Percentiles rank a stretch among this genome's conserved stretches.
Conservation (phyloP, 2,888 invertebrate species). For the Plusia festucae region DNA sequence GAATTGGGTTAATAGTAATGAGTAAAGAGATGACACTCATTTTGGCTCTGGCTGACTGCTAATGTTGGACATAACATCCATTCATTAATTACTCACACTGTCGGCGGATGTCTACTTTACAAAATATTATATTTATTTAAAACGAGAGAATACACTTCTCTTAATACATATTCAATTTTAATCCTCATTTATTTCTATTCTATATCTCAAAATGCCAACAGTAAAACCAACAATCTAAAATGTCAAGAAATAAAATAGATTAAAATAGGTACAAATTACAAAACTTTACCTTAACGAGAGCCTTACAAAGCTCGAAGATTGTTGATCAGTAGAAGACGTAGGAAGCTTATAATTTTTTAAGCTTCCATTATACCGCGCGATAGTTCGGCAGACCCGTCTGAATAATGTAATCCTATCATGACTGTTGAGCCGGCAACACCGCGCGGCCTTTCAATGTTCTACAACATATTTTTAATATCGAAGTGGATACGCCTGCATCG, state of each 20-base stretch:
- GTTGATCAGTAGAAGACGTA: slow-evolving; percentile 24
- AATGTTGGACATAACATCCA: background rate
- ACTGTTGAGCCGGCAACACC: slow-evolving; percentile 30
- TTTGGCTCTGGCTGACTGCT: slow-evolving; percentile 23
- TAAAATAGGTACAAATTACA: background rate
- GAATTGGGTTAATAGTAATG: slow-evolving; percentile 18
- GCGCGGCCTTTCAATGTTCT: slow-evolving; percentile 46
- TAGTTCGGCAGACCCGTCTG: slow-evolving; percentile 52
- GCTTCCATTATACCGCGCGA: slow-evolving; percentile 42
- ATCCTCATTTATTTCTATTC: too few relatives aligned
- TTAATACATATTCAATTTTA: too few relatives aligned
- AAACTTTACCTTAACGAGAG: slow-evolving; percentile 9
- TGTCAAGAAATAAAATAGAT: background rate
- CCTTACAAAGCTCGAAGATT: background rate
- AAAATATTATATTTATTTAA: background rate
- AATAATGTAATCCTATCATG: slow-evolving; percentile 61
- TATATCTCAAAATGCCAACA: background rate
- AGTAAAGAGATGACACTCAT: slow-evolving; percentile 2
- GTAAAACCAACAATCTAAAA: too few relatives aligned
- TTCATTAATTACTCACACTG: slow-evolving; percentile 3
- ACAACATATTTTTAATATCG: slow-evolving; percentile 46
- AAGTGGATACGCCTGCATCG: slow-evolving; percentile 26
- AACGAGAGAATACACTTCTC: background rate
- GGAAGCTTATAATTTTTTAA: slow-evolving; percentile 58
- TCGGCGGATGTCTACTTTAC: background rate